Percentiles rank a stretch among this genome's conserved stretches.
These are phyloP conservation scores for Dendrocincla fuliginosa DNA, from an alignment of 2,797 vertebrate species.

Conservation along the genomic window DNA sequence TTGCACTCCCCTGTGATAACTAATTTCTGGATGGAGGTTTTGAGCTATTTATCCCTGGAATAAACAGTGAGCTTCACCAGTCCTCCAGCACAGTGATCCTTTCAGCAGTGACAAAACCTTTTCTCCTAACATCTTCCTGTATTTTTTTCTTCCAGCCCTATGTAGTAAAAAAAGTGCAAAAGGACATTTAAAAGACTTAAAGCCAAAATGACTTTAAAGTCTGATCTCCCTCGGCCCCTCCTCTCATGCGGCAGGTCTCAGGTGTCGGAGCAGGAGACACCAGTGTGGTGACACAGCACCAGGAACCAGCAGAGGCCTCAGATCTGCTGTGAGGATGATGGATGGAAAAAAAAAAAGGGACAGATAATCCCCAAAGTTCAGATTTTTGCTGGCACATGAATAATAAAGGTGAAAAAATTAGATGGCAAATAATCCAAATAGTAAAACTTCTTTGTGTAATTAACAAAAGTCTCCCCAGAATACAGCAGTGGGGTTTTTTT, in stretches of 20 bases:
- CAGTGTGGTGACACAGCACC: background rate
- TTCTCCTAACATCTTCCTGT: background rate
- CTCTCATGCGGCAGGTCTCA: background rate
- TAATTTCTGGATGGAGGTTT: constrained; percentile 39
- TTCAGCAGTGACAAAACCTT: background rate
- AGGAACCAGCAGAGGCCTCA: background rate
- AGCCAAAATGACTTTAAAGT: background rate
- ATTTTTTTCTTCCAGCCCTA: background rate
- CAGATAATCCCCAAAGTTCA: background rate
- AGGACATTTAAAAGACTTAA: constrained; percentile 20
- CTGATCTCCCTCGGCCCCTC: background rate
- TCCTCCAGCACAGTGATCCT: background rate
- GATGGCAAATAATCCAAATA: background rate
- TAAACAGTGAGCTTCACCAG: background rate
- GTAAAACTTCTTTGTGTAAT: constrained; percentile 30
- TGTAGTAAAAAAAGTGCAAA: background rate
- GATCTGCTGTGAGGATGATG: background rate
- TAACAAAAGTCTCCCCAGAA: constrained; percentile 48
- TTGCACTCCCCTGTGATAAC: constrained; percentile 15
- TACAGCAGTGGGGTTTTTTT: constrained; percentile 27
- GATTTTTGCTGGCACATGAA: background rate
- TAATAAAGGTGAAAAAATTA: background rate
- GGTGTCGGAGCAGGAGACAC: background rate
- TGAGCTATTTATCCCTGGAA: constrained; percentile 47
- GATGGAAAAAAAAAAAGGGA: background rate